A percentile compares a stretch with the other conserved stretches of the same genome.
Conservation (phyloP, 2,888 invertebrate species). For the Caenorhabditis doughertyi region DNA sequence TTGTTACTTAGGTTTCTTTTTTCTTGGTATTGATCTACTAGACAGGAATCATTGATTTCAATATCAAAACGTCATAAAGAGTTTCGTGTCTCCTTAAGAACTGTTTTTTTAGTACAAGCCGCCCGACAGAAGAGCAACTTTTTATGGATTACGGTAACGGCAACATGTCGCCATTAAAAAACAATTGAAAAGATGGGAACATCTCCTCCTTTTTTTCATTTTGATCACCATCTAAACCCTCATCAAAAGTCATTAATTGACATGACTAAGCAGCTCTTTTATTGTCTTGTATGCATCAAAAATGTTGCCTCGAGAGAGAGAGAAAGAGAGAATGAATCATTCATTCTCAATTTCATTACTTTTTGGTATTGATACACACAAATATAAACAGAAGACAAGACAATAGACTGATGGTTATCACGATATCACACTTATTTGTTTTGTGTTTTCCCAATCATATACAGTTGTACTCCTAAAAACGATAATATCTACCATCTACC, state of each 20-base stretch:
- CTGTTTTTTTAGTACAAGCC: too few species aligned
- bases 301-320: constrained; percentile 28
- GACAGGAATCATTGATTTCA: too few species aligned
- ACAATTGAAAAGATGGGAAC: background rate
- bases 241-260: constrained; percentile 51
- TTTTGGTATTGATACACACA: constrained; percentile 32
- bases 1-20: too few species aligned
- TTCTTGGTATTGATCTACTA: too few species aligned
- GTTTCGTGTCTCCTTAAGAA: too few species aligned
- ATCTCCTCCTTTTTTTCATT: constrained; percentile 4
- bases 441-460: constrained; percentile 3
- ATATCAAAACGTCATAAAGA: too few species aligned
- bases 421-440: background rate
- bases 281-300: constrained; percentile 40
- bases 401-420: constrained; percentile 5
- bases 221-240: constrained; percentile 8
- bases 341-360: constrained; percentile 33
- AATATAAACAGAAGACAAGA: background rate
- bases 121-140: too few species aligned
- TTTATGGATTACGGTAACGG: too few species aligned
- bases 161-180: too few species aligned
- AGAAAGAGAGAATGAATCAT: constrained; percentile 30
- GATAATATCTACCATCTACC: constrained; percentile 14
- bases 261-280: constrained; percentile 49
- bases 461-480: background rate